Conservation (phyloP, 2,113 vertebrate species). For the Nycticryphes semicollaris region DNA sequence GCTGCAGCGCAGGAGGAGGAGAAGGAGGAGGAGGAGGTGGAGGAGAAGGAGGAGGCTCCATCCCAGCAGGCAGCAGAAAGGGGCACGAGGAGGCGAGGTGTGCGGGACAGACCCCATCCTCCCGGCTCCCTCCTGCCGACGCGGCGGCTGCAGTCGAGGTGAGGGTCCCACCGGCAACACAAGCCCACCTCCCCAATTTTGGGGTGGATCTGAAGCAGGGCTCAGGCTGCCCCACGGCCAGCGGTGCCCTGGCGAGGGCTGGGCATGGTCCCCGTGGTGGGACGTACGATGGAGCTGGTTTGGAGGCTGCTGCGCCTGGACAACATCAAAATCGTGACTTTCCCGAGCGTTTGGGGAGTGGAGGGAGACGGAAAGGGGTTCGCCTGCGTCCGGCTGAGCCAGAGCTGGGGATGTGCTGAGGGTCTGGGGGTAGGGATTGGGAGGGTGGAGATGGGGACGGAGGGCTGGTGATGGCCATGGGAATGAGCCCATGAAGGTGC, state of each 20-base stretch:
- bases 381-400: rapidly evolving
- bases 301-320: rapidly evolving
- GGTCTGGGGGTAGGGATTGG: background rate
- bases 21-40: background rate
- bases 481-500: background rate
- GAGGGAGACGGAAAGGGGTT: background rate
- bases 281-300: background rate
- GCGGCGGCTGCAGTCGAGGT: background rate
- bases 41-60: background rate
- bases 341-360: background rate
- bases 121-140: background rate
- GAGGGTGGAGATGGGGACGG: background rate
- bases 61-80: conserved; percentile 7
- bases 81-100: background rate
- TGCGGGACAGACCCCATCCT: background rate
- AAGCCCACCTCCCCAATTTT: background rate
- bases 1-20: conserved; percentile 57
- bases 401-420: rapidly evolving
- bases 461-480: rapidly evolving
- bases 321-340: rapidly evolving
- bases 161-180: background rate
- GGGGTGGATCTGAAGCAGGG: background rate
- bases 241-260: background rate
- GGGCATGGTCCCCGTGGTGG: background rate
- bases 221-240: rapidly evolving